Percentiles rank a stretch among this genome's conserved stretches.
These are phyloP conservation scores for Eurois occulta DNA, from an alignment of 2,888 invertebrate genomes.

Conservation along the genomic window DNA sequence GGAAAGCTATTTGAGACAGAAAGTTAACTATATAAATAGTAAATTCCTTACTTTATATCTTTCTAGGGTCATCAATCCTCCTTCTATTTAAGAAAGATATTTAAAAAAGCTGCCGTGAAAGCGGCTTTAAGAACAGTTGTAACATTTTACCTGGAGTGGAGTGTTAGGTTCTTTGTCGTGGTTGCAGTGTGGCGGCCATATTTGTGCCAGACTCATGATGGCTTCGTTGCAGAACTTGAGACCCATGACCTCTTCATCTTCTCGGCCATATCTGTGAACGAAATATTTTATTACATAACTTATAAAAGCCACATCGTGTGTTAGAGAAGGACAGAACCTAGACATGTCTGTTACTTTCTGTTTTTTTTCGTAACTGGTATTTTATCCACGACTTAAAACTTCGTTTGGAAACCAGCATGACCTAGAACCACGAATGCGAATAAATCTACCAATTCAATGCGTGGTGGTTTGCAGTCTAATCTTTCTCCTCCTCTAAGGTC, in stretches of 20 bases:
- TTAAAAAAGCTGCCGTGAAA: too few relatives aligned
- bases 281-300: neutral
- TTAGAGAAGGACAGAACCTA: neutral
- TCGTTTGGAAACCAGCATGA: neutral
- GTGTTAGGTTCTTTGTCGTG: constrained; percentile 91
- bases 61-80: neutral
- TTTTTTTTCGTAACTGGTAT: neutral
- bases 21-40: neutral
- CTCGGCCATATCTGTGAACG: constrained; percentile 95
- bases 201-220: constrained; percentile 96
- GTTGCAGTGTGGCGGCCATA: constrained; percentile 92
- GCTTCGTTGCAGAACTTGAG: constrained; percentile 99
- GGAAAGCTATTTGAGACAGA: neutral
- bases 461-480: neutral
- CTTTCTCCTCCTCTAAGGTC: neutral
- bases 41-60: neutral
- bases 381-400: neutral
- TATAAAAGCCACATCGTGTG: neutral
- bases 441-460: neutral
- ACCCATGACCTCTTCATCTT: constrained; percentile 99
- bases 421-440: neutral
- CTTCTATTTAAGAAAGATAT: neutral
- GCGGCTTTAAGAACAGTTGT: neutral
- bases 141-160: constrained; percentile 93
- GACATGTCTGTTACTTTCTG: too few relatives aligned